Conservation (phyloP, 1,140 invertebrate species). For the Brachionus asplanchnoidis region DNA sequence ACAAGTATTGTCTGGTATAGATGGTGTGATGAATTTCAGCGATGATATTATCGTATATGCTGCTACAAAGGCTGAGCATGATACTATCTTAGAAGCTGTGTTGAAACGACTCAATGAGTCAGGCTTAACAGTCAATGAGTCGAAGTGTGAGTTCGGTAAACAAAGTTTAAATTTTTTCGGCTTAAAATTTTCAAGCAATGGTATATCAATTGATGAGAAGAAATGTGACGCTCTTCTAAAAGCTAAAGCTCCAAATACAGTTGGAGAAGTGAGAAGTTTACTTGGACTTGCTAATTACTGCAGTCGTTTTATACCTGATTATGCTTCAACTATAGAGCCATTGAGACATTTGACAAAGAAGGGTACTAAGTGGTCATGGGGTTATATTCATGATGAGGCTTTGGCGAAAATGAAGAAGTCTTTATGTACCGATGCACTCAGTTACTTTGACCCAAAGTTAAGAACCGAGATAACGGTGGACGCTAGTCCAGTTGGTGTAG, state of each 20-base stretch:
- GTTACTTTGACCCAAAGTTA: neutral
- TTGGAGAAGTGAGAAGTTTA: slow-evolving; percentile 43
- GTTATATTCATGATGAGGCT: neutral
- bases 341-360: slow-evolving; percentile 44
- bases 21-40: neutral
- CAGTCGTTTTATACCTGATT: slow-evolving; percentile 50
- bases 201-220: neutral
- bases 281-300: slow-evolving; percentile 52
- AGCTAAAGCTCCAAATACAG: slow-evolving; percentile 6
- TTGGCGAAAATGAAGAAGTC: neutral
- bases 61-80: too few relatives aligned
- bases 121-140: too few relatives aligned
- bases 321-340: slow-evolving; percentile 47
- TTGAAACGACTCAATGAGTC: too few relatives aligned
- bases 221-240: neutral
- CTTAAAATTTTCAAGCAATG: too few relatives aligned
- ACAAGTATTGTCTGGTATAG: neutral
- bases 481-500: slow-evolving; percentile 53
- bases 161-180: too few relatives aligned
- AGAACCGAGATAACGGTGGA: slow-evolving; percentile 10
- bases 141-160: too few relatives aligned
- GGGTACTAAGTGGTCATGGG: slow-evolving; percentile 23
- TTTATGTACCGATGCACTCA: neutral
- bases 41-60: too few relatives aligned
- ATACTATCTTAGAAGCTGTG: too few relatives aligned